Percentiles rank a stretch among this genome's conserved stretches.
These are phyloP conservation scores for Dolichopus griseipennis DNA, from an alignment of 2,888 invertebrate species.

Conservation along the genomic window DNA sequence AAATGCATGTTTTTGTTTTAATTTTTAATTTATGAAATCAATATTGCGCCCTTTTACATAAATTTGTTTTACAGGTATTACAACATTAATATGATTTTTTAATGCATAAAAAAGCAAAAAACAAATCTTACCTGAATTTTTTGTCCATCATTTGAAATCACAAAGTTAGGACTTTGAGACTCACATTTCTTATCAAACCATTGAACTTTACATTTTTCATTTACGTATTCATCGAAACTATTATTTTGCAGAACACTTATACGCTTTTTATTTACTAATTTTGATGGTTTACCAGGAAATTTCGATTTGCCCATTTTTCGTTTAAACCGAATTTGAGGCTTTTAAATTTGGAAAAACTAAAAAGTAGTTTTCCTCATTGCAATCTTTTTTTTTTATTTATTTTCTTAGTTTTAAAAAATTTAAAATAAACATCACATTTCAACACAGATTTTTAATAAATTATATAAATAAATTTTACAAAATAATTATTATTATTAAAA, in stretches of 20 bases:
- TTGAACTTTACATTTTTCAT: not conserved
- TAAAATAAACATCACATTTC: not conserved
- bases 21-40: not conserved
- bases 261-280: slow-evolving; percentile 77
- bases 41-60: not conserved
- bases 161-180: not conserved
- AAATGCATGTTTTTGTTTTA: slow-evolving; percentile 3
- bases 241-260: slow-evolving; percentile 57
- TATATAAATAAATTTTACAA: not conserved
- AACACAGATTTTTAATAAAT: not conserved
- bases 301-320: slow-evolving; percentile 42
- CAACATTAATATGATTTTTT: too few relatives aligned
- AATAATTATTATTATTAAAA: not conserved
- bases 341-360: not conserved
- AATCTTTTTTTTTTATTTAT: not conserved
- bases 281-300: slow-evolving; percentile 81
- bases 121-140: not conserved
- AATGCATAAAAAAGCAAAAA: not conserved
- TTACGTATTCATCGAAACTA: slow-evolving; percentile 2
- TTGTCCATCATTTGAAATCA: not conserved
- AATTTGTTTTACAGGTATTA: not conserved
- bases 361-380: not conserved
- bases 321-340: not conserved
- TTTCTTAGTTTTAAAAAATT: not conserved
- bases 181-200: slow-evolving; percentile 1